phyloP scores from a whole-genome alignment of 2,113 vertebrate species.

The Picathartes gymnocephalus region DNA sequence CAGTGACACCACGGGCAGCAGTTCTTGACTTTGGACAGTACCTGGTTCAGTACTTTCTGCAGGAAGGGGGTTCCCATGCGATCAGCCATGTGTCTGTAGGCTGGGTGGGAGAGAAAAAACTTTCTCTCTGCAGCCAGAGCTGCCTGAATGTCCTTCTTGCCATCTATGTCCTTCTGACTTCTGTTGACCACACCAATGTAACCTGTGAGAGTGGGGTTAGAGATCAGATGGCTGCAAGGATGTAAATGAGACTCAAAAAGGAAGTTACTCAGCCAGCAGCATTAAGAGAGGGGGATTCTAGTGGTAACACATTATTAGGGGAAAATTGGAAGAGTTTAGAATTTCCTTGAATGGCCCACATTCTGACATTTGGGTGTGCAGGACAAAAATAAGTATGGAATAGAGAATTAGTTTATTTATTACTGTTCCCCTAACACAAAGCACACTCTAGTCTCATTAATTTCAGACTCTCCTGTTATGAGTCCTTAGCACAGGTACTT shows the following conservation, averaged over 20 bases:
- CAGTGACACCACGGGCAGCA: not conserved
- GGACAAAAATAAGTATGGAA: not conserved
- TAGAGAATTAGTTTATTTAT: not conserved
- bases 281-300: not conserved
- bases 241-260: not conserved
- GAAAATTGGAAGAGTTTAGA: not conserved
- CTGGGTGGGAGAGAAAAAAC: slow-evolving; percentile 95
- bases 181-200: slow-evolving; percentile 98
- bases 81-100: slow-evolving; percentile 95
- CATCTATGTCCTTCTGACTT: slow-evolving; percentile 98
- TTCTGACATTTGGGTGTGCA: not conserved
- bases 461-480: not conserved
- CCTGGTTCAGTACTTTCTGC: slow-evolving; percentile 97
- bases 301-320: not conserved
- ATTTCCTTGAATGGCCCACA: not conserved
- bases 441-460: not conserved
- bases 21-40: slow-evolving; percentile 39
- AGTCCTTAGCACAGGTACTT: not conserved
- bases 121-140: slow-evolving; percentile 95
- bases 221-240: not conserved
- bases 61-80: slow-evolving; percentile 97
- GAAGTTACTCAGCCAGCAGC: not conserved
- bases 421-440: not conserved
- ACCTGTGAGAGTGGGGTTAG: slow-evolving; percentile 66
- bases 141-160: slow-evolving; percentile 93